Evolutionary conservation across 1,140 invertebrate species (phyloP), one percentile per base, ranked within the genome.

Genomic region (Luehdorfia chinensis): DNA sequence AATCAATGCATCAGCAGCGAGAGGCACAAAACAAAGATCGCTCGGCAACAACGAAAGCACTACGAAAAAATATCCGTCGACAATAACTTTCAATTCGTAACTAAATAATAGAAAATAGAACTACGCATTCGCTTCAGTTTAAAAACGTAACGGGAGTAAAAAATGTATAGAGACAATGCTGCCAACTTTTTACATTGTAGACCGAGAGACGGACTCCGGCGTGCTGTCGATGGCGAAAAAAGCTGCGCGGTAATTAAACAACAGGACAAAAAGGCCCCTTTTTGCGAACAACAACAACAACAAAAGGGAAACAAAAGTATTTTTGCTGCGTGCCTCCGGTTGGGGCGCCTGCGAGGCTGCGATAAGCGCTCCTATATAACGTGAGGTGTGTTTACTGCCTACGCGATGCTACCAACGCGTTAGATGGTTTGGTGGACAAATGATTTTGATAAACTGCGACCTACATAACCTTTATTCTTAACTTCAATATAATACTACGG

Each of bases 161-260:
- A 51, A 51, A 51, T 44, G 50, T 56, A 33, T 36, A 41, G 36
- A 34, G 33, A 51, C 19, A 48, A 55, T 45, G 30, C 36, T 30
- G 39, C 32, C n/a, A 52, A 50, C 41, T 54, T 51, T 47, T 37
- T 50, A 53, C 50, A 47, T 55, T n/a, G n/a, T 54, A 57, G 51
- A 30, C 33, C 33, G 41, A 48, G 55, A 62, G 54, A 39, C 47
- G 47, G 47, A 28, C 47, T 31, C 34, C 43, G 49, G 43, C 25
- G 47, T 33, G 36, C 18, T 33, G 45, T 49, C 53, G 50, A 59
- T 52, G 34, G 27, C 43, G 75, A 71, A 79, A 79, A 73, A 75
- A 71, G 47, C 59, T 71, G 57, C 61, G 67, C 61, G 69, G 67
- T 80, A 77, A 80, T 80, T 80, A 80, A 77, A 75, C 74, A 80